Base-by-base conservation (phyloP, 2,888 invertebrate species). In the Synanthedon myopaeformis region DNA sequence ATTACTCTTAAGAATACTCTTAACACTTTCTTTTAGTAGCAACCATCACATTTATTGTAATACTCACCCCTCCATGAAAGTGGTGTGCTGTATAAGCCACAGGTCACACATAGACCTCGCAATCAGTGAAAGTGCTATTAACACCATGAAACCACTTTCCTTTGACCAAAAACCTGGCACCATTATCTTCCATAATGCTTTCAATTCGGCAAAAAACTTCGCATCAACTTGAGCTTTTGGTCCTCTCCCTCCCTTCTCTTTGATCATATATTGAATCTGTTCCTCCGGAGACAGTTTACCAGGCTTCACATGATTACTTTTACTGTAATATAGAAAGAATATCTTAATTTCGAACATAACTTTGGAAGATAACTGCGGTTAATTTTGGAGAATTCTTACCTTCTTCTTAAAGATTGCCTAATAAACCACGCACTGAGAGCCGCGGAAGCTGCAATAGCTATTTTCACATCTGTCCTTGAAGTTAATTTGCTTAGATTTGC, bases 41-140 rank as follows among this genome's bases (percentile, higher is more conserved):
- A 28, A 1, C 8, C 8, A 28, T 28, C 28, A 42, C 3, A n/a
- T 11, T 12, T 3, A 42, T 42, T 49, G 3, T 49, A 49, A 49
- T 49, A 67, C 84, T 83, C 76, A 93, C 94, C 95, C 96, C 89
- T 99, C 99, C 64, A 99, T 92, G 54, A 94, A 90, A 2, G 99
- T 99, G 11, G 96, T 95, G 74, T 95, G 96, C 70, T 96, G 94
- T 64, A 99, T 99, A 89, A 99, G 92, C 97, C 98, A 99, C 53
- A 99, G 90, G 82, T 99, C 99, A 71, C 98, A 98, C 62, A 97
- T 90, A 0, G 99, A 98, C 62, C 98, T 90, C 2, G 95, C 92
- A 19, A 98, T 90, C 49, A 99, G 88, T 4, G 96, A 92, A 4
- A 87, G 72, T 0, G 98, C 98, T 6, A 96, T 92, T 23, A 96